Base-by-base conservation (phyloP, 2,888 invertebrate species). In the Philereme transversata region DNA sequence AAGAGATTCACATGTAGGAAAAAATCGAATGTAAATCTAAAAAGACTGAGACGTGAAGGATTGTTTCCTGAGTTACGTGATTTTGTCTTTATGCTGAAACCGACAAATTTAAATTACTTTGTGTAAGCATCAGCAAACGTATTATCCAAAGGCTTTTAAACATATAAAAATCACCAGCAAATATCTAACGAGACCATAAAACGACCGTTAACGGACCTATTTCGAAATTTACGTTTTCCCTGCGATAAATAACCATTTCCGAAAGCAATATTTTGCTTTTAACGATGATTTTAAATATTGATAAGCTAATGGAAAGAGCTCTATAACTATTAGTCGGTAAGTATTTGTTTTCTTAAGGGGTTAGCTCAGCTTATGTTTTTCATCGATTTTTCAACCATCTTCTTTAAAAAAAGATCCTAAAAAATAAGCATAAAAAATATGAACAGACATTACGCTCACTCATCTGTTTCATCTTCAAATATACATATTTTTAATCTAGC, bases 181-280 rank as follows among this genome's bases (percentile, higher is more conserved):
- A 67, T 64, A 64, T 65, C 57, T 66, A 69, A 66, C 60, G 62
- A 62, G 66, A 68, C 66, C 58, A 65, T 68, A 68, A 69, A 68
- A 69, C 56, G 64, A 60, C 58, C 65, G 62, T 64, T 68, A 69
- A 68, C 64, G 57, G 52, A 51, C 65, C 57, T 57, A 61, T 63
- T 56, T 57, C 38, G 51, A 60, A 67, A 68, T 69, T 69, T 65
- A 64, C 64, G 66, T 65, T 65, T 67, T 66, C 56, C 65, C 61
- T 49, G 63, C 66, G 63, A 65, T 71, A 71, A 71, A 71, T 71
- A 67, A 69, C 66, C 65, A 56, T 71, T 71, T 71, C 71, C 71
- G 62, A 56, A 63, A 47, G 71, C 66, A 64, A 65, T 69, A 65
- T 68, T 71, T 65, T 61, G 62, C 65, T 65, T 66, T 67, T 68